Percentiles rank a stretch among this genome's conserved stretches.
Conservation (phyloP, 2,113 vertebrate genomes). For the Chaetodon trifascialis region DNA sequence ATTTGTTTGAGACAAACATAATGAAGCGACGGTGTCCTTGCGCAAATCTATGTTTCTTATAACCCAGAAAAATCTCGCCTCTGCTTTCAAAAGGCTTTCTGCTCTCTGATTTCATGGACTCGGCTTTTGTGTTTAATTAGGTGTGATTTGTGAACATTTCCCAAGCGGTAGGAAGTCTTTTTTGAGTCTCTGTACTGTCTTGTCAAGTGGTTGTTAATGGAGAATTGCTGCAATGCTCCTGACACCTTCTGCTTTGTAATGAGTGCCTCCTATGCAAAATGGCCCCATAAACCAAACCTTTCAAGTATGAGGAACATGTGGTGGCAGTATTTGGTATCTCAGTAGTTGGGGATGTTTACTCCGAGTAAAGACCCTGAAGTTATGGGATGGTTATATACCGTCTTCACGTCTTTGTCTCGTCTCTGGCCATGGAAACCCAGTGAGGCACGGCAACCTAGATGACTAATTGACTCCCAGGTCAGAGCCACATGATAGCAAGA, state of each 20-base stretch:
- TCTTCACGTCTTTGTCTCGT: slow-evolving; percentile 46
- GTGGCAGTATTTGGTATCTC: slow-evolving; percentile 38
- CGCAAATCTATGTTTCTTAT: slow-evolving; percentile 27
- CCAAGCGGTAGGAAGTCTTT: slow-evolving; percentile 56
- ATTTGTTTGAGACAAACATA: slow-evolving; percentile 43
- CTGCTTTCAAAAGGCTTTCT: slow-evolving; percentile 45
- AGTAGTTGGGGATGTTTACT: slow-evolving; percentile 18
- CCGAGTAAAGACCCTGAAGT: slow-evolving; percentile 34
- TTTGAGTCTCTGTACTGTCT: slow-evolving; percentile 53
- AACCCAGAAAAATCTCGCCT: slow-evolving; percentile 21
- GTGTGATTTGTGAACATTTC: slow-evolving; percentile 71
- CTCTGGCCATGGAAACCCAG: slow-evolving; percentile 66
- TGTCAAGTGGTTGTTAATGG: slow-evolving; percentile 71
- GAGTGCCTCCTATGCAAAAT: slow-evolving; percentile 66
- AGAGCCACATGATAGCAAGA: slow-evolving; percentile 75
- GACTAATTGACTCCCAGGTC: slow-evolving; percentile 72
- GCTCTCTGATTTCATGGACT: slow-evolving; percentile 57
- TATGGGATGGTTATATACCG: slow-evolving; percentile 28
- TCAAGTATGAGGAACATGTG: slow-evolving; percentile 55
- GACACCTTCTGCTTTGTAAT: slow-evolving; percentile 67
- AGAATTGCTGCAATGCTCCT: slow-evolving; percentile 63
- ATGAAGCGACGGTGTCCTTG: slow-evolving; percentile 33
- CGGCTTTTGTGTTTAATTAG: slow-evolving; percentile 72
- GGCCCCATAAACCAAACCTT: slow-evolving; percentile 67
- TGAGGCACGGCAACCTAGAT: slow-evolving; percentile 64